Conservation (phyloP, 64 coral and sea anemone species). For the Astreopora myriophthalma region DNA sequence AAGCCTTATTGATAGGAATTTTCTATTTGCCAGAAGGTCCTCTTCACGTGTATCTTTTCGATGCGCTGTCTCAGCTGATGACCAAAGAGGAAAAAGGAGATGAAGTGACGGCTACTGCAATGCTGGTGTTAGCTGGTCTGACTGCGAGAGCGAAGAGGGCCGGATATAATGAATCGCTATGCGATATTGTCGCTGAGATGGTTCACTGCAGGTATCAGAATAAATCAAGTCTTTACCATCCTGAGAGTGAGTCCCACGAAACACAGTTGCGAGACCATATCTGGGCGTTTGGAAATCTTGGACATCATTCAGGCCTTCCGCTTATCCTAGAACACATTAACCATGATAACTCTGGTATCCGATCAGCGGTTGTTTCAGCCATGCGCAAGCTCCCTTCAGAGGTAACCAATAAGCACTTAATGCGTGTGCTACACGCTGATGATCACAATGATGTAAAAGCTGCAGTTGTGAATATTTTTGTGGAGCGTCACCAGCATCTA, state of each 20-base stretch:
- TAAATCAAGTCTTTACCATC: constrained; percentile 76
- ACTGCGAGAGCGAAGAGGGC: constrained; percentile 66
- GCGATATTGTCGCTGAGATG: constrained; percentile 69
- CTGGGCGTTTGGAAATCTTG: constrained; percentile 97
- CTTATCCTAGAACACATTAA: constrained; percentile 76
- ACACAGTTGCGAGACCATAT: constrained; percentile 81
- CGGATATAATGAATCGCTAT: constrained; percentile 86
- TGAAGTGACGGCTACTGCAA: constrained; percentile 72
- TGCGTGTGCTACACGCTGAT: constrained; percentile 67
- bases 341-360: constrained; percentile 91
- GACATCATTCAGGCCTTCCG: constrained; percentile 80
- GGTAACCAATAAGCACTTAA: constrained; percentile 66
- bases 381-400: constrained; percentile 84
- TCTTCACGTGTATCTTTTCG: constrained; percentile 63
- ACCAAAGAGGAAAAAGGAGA: constrained; percentile 49
- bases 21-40: constrained; percentile 88
- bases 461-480: constrained; percentile 87
- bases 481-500: constrained; percentile 78
- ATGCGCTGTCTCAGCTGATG: constrained; percentile 68
- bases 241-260: constrained; percentile 80
- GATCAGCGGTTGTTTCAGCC: constrained; percentile 78
- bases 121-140: constrained; percentile 88
- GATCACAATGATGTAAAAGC: constrained; percentile 89
- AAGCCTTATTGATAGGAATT: constrained; percentile 74
- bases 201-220: constrained; percentile 84